These are phyloP conservation scores for Apis dorsata DNA, from an alignment of 1,140 invertebrate genomes.

Conservation along the genomic window DNA sequence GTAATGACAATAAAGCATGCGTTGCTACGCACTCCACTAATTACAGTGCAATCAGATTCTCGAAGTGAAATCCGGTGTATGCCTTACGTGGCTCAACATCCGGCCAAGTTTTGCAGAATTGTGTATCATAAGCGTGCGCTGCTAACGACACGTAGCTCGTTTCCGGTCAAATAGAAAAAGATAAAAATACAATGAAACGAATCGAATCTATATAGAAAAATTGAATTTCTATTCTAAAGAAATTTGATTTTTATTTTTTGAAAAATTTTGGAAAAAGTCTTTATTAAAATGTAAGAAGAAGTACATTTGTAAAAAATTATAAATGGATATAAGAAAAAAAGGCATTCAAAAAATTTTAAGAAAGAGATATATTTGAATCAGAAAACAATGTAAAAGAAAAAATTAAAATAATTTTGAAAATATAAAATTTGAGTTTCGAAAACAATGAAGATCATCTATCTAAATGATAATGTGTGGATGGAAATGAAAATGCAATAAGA, in stretches of 20 bases:
- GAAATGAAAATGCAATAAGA: too few relatives aligned
- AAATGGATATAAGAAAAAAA: background rate
- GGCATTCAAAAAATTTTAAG: too few relatives aligned
- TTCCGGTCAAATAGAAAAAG: background rate
- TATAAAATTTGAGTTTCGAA: too few relatives aligned
- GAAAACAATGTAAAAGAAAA: too few relatives aligned
- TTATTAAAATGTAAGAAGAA: background rate
- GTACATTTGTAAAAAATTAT: background rate
- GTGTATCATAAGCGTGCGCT: slow-evolving; percentile 26
- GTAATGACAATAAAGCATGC: slow-evolving; percentile 15
- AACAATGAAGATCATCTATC: too few relatives aligned
- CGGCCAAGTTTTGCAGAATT: slow-evolving; percentile 23
- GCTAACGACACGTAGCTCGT: slow-evolving; percentile 19
- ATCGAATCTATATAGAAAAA: background rate
- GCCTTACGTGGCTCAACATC: slow-evolving; percentile 7
- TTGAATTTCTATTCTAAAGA: background rate
- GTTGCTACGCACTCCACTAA: slow-evolving; percentile 38
- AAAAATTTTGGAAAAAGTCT: background rate
- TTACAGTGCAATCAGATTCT: slow-evolving; percentile 25
- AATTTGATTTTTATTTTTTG: background rate
- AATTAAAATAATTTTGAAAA: too few relatives aligned
- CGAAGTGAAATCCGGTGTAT: slow-evolving; percentile 15
- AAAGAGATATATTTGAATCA: too few relatives aligned
- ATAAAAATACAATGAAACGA: background rate
- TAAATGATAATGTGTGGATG: too few relatives aligned